Base-by-base conservation (phyloP, 2,797 vertebrate genomes). In the Spea hammondii region DNA sequence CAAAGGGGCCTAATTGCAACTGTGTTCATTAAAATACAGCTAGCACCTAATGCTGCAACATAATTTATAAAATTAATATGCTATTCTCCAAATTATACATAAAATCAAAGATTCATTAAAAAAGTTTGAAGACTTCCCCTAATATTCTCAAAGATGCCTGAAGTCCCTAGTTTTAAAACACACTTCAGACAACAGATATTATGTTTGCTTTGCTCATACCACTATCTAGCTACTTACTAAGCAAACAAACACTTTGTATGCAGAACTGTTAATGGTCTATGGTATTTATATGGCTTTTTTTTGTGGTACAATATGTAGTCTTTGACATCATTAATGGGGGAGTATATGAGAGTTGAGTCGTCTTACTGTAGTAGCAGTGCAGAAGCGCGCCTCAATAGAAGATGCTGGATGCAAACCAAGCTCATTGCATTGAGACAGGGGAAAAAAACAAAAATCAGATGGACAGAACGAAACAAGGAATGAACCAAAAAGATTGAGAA, bases 211-310 rank as follows among this genome's bases (percentile, higher is more conserved):
- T 85, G 84, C 83, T 87, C 86, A 71, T 83, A 81, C 84, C 86
- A 85, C 84, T 90, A 87, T 84, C 83, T 81, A 70, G 88, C 8
- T 75, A 47, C 45, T 7, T 11, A 32, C n/a, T 13, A 17, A 88
- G 85, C 85, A 89, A 83, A 55, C 7, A 57, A 68, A 14, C 44
- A 6, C 5, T 64, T 17, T 86, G 90, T 32, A 17, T 17, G 17
- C 17, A 78, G 69, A 89, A 85, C 87, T 74, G 82, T 65, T 69
- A 86, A 89, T 89, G 91, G 92, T 90, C 91, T 90, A 91, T 91
- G 91, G 92, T 91, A 92, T 93, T 91, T 78, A 83, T 48, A 69
- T 6, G 57, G 6, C 11, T 78, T 10, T 12, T 47, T 32, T 68
- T 45, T 62, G n/a, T 7, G n/a, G 7, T 53, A 53, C 10, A 17